Percentiles rank a stretch among this genome's conserved stretches.
Conservation (phyloP, 2,113 vertebrate genomes). For the Setophaga petechia region DNA sequence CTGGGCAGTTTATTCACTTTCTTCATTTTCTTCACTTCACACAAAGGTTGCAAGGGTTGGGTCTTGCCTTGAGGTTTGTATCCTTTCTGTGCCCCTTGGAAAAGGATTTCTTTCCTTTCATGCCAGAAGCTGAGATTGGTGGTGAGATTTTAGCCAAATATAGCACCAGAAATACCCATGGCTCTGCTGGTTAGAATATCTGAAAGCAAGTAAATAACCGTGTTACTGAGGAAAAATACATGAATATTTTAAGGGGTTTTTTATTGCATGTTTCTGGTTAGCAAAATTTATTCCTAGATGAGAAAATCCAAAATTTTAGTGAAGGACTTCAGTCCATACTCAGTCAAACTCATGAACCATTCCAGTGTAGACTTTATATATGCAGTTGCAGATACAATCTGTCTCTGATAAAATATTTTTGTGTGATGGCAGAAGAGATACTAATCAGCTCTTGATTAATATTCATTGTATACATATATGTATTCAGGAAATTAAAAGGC, state of each 20-base stretch:
- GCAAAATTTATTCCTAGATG: background rate
- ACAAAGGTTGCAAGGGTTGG: background rate
- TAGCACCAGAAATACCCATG: background rate
- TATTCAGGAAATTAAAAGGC: slow-evolving; percentile 42
- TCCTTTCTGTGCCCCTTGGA: background rate
- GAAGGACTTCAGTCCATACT: background rate
- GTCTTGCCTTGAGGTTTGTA: background rate
- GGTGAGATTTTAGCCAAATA: background rate
- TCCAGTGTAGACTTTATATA: background rate
- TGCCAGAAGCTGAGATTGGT: background rate
- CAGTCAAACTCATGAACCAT: background rate
- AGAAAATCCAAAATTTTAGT: background rate
- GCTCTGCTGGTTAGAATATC: background rate
- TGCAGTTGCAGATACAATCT: slow-evolving; percentile 16
- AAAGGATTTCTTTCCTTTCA: background rate
- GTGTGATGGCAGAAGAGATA: slow-evolving; percentile 27
- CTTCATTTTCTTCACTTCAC: background rate
- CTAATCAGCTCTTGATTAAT: slow-evolving; percentile 57
- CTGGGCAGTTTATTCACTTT: background rate
- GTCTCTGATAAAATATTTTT: slow-evolving; percentile 39
- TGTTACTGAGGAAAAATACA: background rate
- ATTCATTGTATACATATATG: slow-evolving; percentile 50
- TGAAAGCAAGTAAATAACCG: background rate
- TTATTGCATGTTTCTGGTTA: background rate
- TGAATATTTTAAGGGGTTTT: accelerated